Conservation (phyloP, 2,797 vertebrate species). For the Ispidina lecontei region DNA sequence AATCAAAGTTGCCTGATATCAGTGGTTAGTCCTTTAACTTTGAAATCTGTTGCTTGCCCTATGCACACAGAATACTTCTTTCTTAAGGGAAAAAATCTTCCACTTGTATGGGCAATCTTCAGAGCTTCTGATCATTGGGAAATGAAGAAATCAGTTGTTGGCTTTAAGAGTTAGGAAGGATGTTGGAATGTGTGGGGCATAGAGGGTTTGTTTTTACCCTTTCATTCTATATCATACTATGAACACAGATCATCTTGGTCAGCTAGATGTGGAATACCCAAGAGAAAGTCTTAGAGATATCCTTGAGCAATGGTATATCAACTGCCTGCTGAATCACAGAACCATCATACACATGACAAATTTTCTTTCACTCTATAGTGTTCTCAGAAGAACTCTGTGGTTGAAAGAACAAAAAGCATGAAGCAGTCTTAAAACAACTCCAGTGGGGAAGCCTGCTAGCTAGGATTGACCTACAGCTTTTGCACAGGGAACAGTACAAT, state of each 20-base stretch:
- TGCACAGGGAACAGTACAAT: background rate
- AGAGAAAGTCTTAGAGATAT: background rate
- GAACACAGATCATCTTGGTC: conserved; percentile 25
- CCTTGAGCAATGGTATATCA: background rate
- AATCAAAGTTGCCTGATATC: background rate
- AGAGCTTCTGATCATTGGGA: background rate
- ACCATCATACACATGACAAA: background rate
- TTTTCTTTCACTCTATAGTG: background rate
- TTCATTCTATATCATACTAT: background rate
- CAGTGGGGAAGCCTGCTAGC: background rate
- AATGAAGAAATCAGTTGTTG: background rate
- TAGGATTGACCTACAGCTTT: background rate
- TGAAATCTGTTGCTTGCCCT: background rate
- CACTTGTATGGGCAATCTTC: background rate
- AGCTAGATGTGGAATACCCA: background rate
- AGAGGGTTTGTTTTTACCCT: background rate
- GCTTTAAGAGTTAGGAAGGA: background rate
- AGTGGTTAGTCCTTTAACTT: background rate
- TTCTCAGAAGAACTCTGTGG: background rate
- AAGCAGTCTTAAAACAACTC: conserved; percentile 5
- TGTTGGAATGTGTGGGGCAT: background rate
- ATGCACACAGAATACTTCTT: background rate
- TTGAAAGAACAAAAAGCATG: conserved; percentile 42
- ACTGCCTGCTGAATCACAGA: conserved; percentile 13
- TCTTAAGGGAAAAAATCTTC: background rate